Percentiles rank a stretch among this genome's conserved stretches.
Evolutionary conservation across 2,797 vertebrate genomes (phyloP).

Genomic region (Coracias cyanogaster): DNA sequence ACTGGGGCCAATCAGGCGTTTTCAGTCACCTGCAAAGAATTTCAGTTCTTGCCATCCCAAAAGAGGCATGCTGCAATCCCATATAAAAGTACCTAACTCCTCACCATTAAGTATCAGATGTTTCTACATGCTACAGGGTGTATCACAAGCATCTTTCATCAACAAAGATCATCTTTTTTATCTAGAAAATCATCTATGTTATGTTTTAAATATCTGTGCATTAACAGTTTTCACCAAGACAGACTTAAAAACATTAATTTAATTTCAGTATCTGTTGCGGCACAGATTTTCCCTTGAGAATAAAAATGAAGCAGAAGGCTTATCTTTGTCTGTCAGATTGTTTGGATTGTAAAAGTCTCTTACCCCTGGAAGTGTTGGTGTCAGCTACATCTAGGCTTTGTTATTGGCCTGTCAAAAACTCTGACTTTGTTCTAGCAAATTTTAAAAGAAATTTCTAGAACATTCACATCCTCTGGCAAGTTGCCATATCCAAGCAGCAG

Average conservation of each 20-base stretch:
- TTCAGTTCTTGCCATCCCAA: not conserved
- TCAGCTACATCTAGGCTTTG: not conserved
- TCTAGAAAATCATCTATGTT: not conserved
- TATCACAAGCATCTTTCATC: not conserved
- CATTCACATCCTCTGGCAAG: not conserved
- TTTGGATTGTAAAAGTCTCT: not conserved
- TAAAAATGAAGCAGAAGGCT: not conserved
- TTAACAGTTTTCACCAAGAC: not conserved
- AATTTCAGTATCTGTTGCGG: not conserved
- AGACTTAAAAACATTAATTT: not conserved
- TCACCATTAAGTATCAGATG: not conserved
- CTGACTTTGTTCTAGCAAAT: not conserved
- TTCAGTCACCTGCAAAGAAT: not conserved
- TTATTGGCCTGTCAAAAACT: not conserved
- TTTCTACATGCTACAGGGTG: not conserved
- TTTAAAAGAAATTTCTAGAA: constrained; percentile 36
- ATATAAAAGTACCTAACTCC: not conserved
- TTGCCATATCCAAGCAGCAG: not conserved
- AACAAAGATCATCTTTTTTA: not conserved
- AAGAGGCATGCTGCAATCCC: not conserved
- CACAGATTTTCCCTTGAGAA: not conserved
- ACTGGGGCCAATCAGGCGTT: not conserved
- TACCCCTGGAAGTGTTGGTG: not conserved
- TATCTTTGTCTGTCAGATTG: not conserved
- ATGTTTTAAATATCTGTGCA: not conserved